Conservation (phyloP, 2,888 invertebrate species). For the Nowickia ferox region DNA sequence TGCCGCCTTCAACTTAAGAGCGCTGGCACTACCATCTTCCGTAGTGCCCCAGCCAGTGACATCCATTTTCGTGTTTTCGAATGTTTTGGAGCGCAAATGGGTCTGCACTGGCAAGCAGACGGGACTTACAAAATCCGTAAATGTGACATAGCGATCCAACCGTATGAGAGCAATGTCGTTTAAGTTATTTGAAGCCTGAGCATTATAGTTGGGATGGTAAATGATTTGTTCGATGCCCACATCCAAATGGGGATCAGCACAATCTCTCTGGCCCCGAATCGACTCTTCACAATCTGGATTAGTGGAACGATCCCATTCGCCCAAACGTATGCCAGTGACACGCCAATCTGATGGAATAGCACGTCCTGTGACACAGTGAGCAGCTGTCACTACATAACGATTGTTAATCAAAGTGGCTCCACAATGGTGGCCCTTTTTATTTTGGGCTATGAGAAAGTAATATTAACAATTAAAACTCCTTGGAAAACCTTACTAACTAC, state of each 20-base stretch:
- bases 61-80: constrained; percentile 82
- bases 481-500: neutral
- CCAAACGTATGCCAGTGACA: constrained; percentile 82
- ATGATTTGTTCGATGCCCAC: constrained; percentile 86
- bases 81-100: constrained; percentile 78
- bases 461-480: neutral
- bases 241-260: constrained; percentile 86
- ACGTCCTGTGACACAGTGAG: constrained; percentile 88
- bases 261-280: constrained; percentile 82
- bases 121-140: constrained; percentile 85
- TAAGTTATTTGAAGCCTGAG: constrained; percentile 85
- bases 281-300: constrained; percentile 79
- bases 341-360: constrained; percentile 87
- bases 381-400: constrained; percentile 89
- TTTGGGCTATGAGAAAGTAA: constrained; percentile 83
- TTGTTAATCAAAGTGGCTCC: constrained; percentile 88
- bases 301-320: constrained; percentile 81
- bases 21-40: constrained; percentile 83
- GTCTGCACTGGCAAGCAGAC: constrained; percentile 85
- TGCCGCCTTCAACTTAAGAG: constrained; percentile 84
- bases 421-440: constrained; percentile 87
- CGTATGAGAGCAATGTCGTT: constrained; percentile 90
- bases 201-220: constrained; percentile 86
- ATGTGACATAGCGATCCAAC: constrained; percentile 84
- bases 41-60: constrained; percentile 88